phyloP scores from a whole-genome alignment of 2,888 invertebrate species.

The Tiliacea citrago region DNA sequence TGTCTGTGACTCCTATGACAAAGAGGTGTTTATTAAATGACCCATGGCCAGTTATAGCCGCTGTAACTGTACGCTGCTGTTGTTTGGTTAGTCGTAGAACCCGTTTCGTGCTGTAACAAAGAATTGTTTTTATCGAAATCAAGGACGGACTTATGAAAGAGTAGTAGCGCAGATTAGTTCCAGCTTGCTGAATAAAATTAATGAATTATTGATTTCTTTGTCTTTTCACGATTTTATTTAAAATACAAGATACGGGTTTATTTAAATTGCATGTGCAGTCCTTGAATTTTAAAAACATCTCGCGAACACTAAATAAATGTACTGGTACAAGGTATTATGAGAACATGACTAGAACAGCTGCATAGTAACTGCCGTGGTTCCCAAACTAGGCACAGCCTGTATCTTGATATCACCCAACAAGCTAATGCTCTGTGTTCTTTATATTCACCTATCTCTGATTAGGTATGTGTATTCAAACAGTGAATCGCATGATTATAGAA shows the following conservation, averaged over 20 bases:
- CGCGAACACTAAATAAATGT: background rate
- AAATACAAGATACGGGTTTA: background rate
- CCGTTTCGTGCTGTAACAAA: conserved; percentile 34
- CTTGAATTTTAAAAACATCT: background rate
- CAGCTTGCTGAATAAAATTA: background rate
- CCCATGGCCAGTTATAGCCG: no score
- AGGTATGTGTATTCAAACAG: background rate
- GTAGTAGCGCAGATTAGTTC: background rate
- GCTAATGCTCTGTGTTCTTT: background rate
- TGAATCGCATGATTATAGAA: background rate
- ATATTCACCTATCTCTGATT: background rate
- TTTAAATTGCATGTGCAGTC: background rate
- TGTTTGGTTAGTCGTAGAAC: no score
- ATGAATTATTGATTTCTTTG: background rate
- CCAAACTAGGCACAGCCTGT: background rate
- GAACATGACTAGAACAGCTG: background rate
- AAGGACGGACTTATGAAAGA: conserved; percentile 22
- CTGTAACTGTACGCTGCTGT: no score
- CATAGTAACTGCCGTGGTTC: no score
- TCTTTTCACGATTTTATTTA: background rate
- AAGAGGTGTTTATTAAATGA: no score
- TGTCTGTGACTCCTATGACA: no score
- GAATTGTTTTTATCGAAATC: conserved; percentile 20
- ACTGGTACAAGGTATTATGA: background rate
- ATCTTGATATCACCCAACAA: background rate